Evolutionary conservation across 1,140 invertebrate species (phyloP).

Genomic region (Drosophila trapezifrons): DNA sequence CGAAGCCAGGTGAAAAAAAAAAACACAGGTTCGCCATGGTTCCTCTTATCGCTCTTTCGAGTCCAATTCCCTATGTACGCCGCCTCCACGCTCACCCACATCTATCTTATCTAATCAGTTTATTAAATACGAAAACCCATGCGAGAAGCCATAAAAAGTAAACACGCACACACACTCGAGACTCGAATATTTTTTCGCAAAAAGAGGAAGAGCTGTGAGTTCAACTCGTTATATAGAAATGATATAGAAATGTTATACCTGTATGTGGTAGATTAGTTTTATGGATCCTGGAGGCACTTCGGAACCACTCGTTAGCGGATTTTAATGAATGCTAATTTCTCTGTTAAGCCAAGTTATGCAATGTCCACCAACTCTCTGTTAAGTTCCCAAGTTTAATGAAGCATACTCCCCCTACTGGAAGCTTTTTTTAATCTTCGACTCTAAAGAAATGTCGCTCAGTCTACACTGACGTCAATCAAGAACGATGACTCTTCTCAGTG

Average conservation of each 20-base stretch:
- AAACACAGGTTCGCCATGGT: conserved; percentile 50
- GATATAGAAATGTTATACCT: conserved; percentile 6
- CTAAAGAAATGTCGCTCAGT: conserved; percentile 2
- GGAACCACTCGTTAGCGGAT: conserved; percentile 3
- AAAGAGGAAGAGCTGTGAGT: conserved; percentile 27
- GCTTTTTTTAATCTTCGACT: conserved; percentile 4
- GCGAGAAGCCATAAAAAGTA: conserved; percentile 72
- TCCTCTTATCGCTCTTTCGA: conserved; percentile 67
- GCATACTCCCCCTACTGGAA: background rate
- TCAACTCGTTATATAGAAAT: conserved; percentile 24
- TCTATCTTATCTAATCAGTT: conserved; percentile 77
- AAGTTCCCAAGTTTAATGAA: background rate
- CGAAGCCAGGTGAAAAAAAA: conserved; percentile 23
- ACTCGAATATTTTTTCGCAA: conserved; percentile 40
- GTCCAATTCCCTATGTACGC: conserved; percentile 60
- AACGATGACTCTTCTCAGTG: background rate
- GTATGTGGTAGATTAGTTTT: conserved; percentile 27
- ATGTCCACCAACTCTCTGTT: background rate
- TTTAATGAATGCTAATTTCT: conserved; percentile 14
- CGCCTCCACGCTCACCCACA: conserved; percentile 15
- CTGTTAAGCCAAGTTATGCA: background rate
- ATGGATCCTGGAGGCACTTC: conserved; percentile 1
- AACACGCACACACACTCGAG: conserved; percentile 19
- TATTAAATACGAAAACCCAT: conserved; percentile 74
- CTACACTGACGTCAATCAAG: conserved; percentile 16